phyloP scores from a whole-genome alignment of 2,888 invertebrate genomes.

The Chironomus riparius region DNA sequence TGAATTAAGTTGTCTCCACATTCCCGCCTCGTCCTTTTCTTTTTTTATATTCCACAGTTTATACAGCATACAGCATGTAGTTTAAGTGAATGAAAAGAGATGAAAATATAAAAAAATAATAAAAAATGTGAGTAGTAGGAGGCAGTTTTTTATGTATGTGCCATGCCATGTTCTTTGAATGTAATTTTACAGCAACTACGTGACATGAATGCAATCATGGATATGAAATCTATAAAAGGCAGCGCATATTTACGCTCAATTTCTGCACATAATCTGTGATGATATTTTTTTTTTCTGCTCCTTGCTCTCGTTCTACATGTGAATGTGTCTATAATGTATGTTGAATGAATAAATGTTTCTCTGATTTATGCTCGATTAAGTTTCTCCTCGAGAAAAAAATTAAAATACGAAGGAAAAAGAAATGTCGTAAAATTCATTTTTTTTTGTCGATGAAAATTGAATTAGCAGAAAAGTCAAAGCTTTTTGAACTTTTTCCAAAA shows the following conservation, averaged over 20 bases:
- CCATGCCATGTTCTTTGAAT: slow-evolving; percentile 1
- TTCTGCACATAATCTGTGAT: slow-evolving; percentile 21
- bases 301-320: not conserved
- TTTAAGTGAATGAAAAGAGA: too few species aligned
- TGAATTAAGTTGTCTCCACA: slow-evolving; percentile 26
- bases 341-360: not conserved
- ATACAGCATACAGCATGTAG: too few species aligned
- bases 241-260: slow-evolving; percentile 10
- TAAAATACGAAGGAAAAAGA: too few species aligned
- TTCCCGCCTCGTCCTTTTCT: not conserved
- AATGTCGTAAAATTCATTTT: not conserved
- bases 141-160: not conserved
- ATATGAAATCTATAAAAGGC: slow-evolving; percentile 2
- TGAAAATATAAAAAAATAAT: too few species aligned
- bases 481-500: not conserved
- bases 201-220: slow-evolving; percentile 19
- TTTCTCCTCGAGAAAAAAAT: not conserved
- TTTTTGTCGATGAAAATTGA: not conserved
- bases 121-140: too few species aligned
- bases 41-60: not conserved
- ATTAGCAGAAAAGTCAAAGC: not conserved
- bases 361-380: slow-evolving; percentile 23
- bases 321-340: too few species aligned
- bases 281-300: not conserved
- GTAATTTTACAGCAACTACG: slow-evolving; percentile 18